Conservation (phyloP, 2,888 invertebrate species). For the Eupithecia abbreviata region DNA sequence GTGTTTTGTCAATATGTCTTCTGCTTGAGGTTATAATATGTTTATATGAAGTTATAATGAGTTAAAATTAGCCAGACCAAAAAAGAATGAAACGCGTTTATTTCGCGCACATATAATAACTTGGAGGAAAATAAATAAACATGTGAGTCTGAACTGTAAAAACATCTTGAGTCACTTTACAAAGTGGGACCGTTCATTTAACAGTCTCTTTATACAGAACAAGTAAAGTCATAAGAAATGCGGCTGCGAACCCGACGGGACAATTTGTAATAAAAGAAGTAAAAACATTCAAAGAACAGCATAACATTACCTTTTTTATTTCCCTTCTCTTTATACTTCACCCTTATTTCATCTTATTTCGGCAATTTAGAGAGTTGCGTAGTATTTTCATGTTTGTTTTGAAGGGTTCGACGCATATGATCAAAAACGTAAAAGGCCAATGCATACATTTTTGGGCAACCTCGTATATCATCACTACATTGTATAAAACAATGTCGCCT, state of each 20-base stretch:
- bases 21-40: neutral
- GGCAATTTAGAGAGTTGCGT: conserved; percentile 37
- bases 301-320: conserved; percentile 44
- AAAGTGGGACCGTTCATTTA: conserved; percentile 28
- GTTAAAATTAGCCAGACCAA: neutral
- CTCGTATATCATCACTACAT: neutral
- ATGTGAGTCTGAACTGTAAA: conserved; percentile 7
- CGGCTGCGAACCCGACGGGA: conserved; percentile 35
- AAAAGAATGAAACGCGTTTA: neutral
- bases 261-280: conserved; percentile 39
- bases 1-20: neutral
- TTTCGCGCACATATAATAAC: conserved; percentile 5
- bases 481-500: too few species aligned
- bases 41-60: neutral
- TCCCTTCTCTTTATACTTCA: conserved; percentile 44
- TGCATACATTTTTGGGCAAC: neutral
- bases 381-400: conserved; percentile 31
- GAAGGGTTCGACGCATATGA: neutral
- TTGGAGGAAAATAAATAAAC: neutral
- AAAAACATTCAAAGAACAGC: conserved; percentile 38
- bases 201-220: conserved; percentile 34
- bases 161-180: conserved; percentile 25
- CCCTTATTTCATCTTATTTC: conserved; percentile 42
- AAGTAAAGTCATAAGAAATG: conserved; percentile 36
- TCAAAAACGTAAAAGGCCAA: neutral